These are phyloP conservation scores for Odocoileus virginianus DNA, from an alignment of 2,113 vertebrate species.

Conservation along the genomic window DNA sequence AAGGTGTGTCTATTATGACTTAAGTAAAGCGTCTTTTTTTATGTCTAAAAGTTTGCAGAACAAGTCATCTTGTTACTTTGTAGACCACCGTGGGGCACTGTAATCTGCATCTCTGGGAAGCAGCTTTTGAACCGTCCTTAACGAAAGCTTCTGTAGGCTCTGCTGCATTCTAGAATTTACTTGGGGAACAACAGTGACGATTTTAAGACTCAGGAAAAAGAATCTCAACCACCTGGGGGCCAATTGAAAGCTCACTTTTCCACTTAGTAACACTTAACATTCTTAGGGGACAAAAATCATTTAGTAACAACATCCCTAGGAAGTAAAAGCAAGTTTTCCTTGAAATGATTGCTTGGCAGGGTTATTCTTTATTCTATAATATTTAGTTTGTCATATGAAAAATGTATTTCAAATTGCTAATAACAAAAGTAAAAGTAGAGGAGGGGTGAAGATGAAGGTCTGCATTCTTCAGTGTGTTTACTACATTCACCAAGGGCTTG, in stretches of 20 bases:
- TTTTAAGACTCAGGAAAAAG: neutral
- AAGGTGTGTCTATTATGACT: neutral
- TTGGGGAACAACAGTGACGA: neutral
- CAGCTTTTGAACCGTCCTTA: neutral
- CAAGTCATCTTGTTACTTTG: neutral
- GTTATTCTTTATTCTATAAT: neutral
- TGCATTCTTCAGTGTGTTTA: neutral
- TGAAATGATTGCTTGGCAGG: neutral
- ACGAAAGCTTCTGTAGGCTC: neutral
- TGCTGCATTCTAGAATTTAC: neutral
- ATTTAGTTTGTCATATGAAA: neutral
- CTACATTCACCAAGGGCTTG: neutral
- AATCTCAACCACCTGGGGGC: neutral
- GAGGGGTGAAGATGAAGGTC: neutral
- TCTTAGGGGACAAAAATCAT: neutral
- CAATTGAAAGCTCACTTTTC: neutral
- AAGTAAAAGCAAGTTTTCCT: constrained; percentile 7
- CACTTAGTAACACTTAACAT: neutral
- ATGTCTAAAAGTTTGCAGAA: neutral
- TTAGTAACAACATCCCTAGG: neutral
- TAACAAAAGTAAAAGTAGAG: neutral
- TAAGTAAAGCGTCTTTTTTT: neutral
- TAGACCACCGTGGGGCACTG: neutral
- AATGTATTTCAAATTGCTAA: neutral
- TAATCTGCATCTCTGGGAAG: neutral